A percentile compares a stretch with the other conserved stretches of the same genome.
phyloP scores from a whole-genome alignment of 2,113 vertebrate genomes.

The Rhinichthys klamathensis region DNA sequence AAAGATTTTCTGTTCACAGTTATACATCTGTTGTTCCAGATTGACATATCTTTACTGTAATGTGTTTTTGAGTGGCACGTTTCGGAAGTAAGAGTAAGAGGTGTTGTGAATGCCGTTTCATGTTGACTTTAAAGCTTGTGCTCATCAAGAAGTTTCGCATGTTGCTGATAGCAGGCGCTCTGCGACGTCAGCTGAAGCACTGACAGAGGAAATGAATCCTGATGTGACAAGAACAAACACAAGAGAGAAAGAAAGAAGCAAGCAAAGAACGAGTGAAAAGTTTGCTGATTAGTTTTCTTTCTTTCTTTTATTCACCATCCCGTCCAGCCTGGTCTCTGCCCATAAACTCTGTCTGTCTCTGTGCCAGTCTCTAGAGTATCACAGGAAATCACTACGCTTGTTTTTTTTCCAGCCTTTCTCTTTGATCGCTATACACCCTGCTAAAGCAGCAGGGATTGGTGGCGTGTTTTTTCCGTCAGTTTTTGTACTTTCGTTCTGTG shows the following conservation, averaged over 20 bases:
- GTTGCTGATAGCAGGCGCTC: constrained; percentile 1
- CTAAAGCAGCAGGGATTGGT: background rate
- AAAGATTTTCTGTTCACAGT: no score
- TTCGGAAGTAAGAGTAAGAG: background rate
- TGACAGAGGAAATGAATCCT: constrained; percentile 23
- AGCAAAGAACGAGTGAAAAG: background rate
- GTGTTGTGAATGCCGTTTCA: background rate
- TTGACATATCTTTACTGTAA: no score
- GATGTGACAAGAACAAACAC: background rate
- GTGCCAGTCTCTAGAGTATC: constrained; percentile 7
- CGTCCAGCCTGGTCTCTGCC: background rate
- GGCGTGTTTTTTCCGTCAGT: background rate
- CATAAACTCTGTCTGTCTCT: background rate
- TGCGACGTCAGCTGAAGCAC: background rate
- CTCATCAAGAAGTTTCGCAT: constrained; percentile 8
- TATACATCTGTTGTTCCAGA: no score
- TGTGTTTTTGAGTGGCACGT: background rate
- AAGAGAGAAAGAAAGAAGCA: background rate
- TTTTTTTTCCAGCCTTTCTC: constrained; percentile 7
- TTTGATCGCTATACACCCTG: constrained; percentile 28
- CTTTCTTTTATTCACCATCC: background rate
- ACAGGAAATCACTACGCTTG: constrained; percentile 7
- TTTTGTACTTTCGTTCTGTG: constrained; percentile 1
- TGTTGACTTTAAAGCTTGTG: background rate
- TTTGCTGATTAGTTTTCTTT: constrained; percentile 18